A percentile compares a stretch with the other conserved stretches of the same genome.
These are phyloP conservation scores for Cataglyphis livida DNA, from an alignment of 2,888 invertebrate genomes.

Conservation along the genomic window DNA sequence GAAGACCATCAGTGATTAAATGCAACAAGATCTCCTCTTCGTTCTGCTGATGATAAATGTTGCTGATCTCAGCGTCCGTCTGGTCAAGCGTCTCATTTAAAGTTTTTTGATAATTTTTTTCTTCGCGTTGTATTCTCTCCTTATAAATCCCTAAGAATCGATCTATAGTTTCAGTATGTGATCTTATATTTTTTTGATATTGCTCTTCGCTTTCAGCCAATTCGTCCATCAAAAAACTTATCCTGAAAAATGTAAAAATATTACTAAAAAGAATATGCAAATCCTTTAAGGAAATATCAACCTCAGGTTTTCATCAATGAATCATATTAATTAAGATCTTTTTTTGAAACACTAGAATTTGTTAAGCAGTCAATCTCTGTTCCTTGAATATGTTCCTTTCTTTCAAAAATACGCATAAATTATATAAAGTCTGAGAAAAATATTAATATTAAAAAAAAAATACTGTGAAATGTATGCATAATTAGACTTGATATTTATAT, in stretches of 20 bases:
- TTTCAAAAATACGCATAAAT: not conserved
- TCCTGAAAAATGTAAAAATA: slow-evolving; percentile 44
- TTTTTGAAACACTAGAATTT: not conserved
- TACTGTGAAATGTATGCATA: not conserved
- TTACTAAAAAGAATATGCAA: not conserved
- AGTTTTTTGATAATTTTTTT: slow-evolving; percentile 64
- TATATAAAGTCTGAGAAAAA: not conserved
- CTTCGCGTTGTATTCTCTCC: slow-evolving; percentile 72
- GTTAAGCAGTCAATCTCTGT: not conserved
- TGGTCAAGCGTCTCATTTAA: slow-evolving; percentile 63
- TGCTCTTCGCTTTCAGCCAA: slow-evolving; percentile 84
- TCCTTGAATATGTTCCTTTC: not conserved
- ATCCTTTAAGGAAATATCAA: not conserved
- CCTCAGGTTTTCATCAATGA: not conserved
- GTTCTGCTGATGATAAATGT: slow-evolving; percentile 60
- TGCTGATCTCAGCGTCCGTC: slow-evolving; percentile 48
- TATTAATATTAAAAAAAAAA: not conserved
- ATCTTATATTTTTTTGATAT: slow-evolving; percentile 81
- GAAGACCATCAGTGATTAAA: slow-evolving; percentile 61
- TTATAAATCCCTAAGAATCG: slow-evolving; percentile 81
- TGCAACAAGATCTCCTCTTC: slow-evolving; percentile 67
- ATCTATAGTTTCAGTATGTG: slow-evolving; percentile 84
- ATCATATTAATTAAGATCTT: not conserved
- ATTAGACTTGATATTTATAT: not conserved
- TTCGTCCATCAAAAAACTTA: slow-evolving; percentile 82